These are phyloP conservation scores for Halocynthia aurantium DNA, from an alignment of 23 tunicate genomes.

Conservation along the genomic window DNA sequence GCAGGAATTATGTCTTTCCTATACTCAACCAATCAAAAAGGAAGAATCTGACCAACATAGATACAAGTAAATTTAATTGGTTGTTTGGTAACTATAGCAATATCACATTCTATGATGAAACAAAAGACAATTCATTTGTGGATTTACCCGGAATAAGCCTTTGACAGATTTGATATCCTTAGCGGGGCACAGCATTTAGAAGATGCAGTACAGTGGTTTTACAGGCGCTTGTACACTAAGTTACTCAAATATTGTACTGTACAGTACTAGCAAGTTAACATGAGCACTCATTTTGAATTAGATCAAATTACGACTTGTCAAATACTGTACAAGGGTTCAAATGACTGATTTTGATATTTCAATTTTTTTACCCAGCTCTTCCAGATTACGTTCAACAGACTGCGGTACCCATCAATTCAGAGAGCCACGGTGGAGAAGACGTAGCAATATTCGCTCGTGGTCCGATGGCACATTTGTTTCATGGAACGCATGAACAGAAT, in stretches of 20 bases:
- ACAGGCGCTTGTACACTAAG: no score
- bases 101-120: no score
- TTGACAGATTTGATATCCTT: no score
- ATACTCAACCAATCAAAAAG: constrained; percentile 4
- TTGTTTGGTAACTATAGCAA: background rate
- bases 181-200: no score
- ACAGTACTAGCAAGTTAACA: no score
- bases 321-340: no score
- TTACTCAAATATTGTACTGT: no score
- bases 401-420: constrained; percentile 58
- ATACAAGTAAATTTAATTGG: constrained; percentile 11
- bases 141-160: no score
- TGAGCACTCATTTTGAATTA: no score
- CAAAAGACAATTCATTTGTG: no score
- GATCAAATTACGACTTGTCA: no score
- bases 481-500: constrained; percentile 80
- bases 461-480: constrained; percentile 90
- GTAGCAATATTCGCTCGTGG: constrained; percentile 79
- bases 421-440: constrained; percentile 92
- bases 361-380: constrained; percentile 4
- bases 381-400: constrained; percentile 52
- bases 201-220: no score
- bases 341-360: background rate
- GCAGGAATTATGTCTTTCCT: constrained; percentile 3
- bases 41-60: background rate